phyloP scores from a whole-genome alignment of 2,797 vertebrate genomes.

The Crenichthys baileyi region DNA sequence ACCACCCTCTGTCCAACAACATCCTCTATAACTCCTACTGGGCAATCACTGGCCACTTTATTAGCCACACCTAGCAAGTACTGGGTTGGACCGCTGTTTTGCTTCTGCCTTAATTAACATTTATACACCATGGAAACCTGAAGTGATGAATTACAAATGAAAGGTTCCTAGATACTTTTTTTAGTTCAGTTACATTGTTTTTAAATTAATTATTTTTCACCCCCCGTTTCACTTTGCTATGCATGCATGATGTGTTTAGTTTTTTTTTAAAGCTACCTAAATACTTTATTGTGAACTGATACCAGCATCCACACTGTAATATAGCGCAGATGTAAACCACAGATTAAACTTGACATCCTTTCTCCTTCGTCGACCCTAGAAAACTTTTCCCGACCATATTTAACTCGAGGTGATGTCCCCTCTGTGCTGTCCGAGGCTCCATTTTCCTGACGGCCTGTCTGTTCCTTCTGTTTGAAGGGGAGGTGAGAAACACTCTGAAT shows the following conservation, averaged over 20 bases:
- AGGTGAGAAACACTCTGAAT: constrained; percentile 58
- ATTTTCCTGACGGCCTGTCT: constrained; percentile 39
- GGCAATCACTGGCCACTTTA: too few relatives aligned
- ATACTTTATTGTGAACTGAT: neutral
- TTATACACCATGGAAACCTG: neutral
- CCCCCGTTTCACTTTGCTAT: neutral
- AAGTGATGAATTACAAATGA: neutral
- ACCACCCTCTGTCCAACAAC: too few relatives aligned
- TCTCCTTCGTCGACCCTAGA: constrained; percentile 7
- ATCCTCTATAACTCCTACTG: too few relatives aligned
- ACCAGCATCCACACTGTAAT: neutral
- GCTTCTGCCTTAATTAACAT: neutral
- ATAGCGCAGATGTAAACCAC: constrained; percentile 1
- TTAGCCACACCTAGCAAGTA: too few relatives aligned
- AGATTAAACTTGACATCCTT: neutral
- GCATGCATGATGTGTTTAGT: neutral
- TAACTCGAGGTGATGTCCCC: constrained; percentile 12
- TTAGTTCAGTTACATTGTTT: too few relatives aligned
- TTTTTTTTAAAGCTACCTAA: neutral
- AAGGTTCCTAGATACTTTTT: neutral
- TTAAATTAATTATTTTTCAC: too few relatives aligned
- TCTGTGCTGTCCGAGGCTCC: constrained; percentile 15
- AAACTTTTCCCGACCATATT: constrained; percentile 23
- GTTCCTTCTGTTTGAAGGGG: constrained; percentile 41
- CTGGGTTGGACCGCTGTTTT: neutral